phyloP scores from a whole-genome alignment of 64 coral and sea anemone genomes.

The Actinia tenebrosa region DNA sequence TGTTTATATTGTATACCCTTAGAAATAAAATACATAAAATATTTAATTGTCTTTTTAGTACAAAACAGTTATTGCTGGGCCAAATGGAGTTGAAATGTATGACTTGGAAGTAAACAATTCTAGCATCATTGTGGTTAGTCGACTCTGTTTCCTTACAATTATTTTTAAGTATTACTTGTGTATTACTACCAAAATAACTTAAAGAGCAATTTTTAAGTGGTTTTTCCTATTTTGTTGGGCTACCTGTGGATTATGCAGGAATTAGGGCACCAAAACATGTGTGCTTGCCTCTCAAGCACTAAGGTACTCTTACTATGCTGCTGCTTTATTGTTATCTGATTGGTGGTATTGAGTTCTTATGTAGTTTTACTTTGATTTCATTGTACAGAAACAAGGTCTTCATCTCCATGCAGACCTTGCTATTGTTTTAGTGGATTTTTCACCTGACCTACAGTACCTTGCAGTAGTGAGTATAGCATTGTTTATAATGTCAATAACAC shows the following conservation, averaged over 20 bases:
- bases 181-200: too few species aligned
- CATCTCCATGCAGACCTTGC: conserved; percentile 52
- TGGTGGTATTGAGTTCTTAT: too few species aligned
- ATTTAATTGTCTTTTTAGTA: background rate
- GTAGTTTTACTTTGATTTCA: background rate
- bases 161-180: background rate
- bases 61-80: conserved; percentile 45
- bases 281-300: too few species aligned
- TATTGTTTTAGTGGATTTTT: conserved; percentile 58
- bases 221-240: background rate
- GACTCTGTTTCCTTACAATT: background rate
- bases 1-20: background rate
- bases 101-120: background rate
- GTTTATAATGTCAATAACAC: background rate
- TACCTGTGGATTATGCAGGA: too few species aligned
- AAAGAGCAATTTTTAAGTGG: background rate
- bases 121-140: background rate
- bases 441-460: conserved; percentile 24
- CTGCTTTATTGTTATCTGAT: too few species aligned
- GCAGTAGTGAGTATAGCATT: conserved; percentile 45
- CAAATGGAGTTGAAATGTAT: conserved; percentile 54
- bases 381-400: background rate
- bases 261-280: too few species aligned
- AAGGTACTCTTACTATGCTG: too few species aligned
- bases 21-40: background rate